A percentile compares a stretch with the other conserved stretches of the same genome.
Conservation (phyloP, 2,113 vertebrate genomes). For the Hirundichthys speculiger region DNA sequence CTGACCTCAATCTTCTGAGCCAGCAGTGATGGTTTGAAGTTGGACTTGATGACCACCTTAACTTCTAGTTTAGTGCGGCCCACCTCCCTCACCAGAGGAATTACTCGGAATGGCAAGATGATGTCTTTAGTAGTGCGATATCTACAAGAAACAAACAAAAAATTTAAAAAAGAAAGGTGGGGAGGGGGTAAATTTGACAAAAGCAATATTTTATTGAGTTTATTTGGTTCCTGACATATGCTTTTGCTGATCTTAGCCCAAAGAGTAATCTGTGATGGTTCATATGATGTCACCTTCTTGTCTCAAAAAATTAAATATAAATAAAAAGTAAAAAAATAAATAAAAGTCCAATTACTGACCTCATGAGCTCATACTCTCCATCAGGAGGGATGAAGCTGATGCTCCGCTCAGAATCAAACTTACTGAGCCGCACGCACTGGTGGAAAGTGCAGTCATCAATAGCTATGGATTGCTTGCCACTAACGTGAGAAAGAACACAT, state of each 20-base stretch:
- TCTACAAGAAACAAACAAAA: conserved; percentile 70
- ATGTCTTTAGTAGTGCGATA: conserved; percentile 99
- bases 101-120: conserved; percentile 97
- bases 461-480: conserved; percentile 98
- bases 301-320: too few relatives aligned
- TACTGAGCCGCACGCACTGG: conserved; percentile 98
- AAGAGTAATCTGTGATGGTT: too few relatives aligned
- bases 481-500: conserved; percentile 58
- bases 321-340: neutral
- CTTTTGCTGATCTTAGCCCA: too few relatives aligned
- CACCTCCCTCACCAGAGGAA: conserved; percentile 96
- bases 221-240: too few relatives aligned
- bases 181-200: too few relatives aligned
- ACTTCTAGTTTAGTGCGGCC: conserved; percentile 98
- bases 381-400: conserved; percentile 99
- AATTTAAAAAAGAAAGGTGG: neutral
- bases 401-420: conserved; percentile 98
- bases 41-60: conserved; percentile 99
- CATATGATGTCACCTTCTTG: too few relatives aligned
- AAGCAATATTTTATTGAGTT: too few relatives aligned
- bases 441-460: conserved; percentile 99
- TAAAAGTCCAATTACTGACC: conserved; percentile 74
- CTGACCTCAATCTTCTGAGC: conserved; percentile 98
- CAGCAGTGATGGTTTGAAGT: conserved; percentile 97
- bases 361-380: conserved; percentile 99